Evolutionary conservation across 2,113 vertebrate genomes (phyloP).

Genomic region (Chlorodrepanis virens): DNA sequence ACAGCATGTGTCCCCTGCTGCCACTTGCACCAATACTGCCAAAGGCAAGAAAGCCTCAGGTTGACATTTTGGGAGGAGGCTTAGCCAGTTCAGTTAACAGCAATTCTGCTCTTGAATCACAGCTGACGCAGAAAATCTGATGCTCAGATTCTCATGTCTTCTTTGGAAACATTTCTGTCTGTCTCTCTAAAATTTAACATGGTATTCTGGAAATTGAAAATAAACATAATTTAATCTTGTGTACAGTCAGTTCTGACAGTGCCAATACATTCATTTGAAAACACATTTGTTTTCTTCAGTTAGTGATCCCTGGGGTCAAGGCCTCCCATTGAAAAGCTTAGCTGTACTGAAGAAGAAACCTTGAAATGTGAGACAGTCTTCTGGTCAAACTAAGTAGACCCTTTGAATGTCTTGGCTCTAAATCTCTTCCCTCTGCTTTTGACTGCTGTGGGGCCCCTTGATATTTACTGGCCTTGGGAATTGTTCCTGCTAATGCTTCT

Average conservation of each 20-base stretch:
- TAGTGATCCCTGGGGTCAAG: constrained; percentile 50
- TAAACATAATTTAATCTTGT: constrained; percentile 53
- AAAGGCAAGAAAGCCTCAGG: background rate
- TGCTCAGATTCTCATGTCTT: constrained; percentile 26
- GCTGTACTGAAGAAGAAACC: constrained; percentile 57
- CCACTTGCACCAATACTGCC: background rate
- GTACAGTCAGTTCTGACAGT: constrained; percentile 49
- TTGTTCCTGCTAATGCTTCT: constrained; percentile 19
- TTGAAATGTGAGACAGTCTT: constrained; percentile 63
- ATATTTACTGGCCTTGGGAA: constrained; percentile 44
- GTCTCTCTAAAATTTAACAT: constrained; percentile 23
- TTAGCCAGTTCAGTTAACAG: constrained; percentile 9
- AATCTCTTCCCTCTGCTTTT: constrained; percentile 51
- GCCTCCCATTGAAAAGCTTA: constrained; percentile 60
- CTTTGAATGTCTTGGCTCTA: constrained; percentile 60
- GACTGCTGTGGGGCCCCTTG: constrained; percentile 42
- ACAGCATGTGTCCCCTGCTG: fast-evolving
- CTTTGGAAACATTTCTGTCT: constrained; percentile 18
- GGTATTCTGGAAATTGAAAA: constrained; percentile 48
- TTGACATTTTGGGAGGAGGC: background rate
- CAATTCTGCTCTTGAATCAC: background rate
- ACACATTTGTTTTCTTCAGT: constrained; percentile 57
- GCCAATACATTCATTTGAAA: constrained; percentile 54
- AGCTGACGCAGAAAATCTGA: background rate
- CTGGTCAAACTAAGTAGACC: constrained; percentile 48